These are phyloP conservation scores for Cephonodes hylas DNA, from an alignment of 2,888 invertebrate species.

Conservation along the genomic window DNA sequence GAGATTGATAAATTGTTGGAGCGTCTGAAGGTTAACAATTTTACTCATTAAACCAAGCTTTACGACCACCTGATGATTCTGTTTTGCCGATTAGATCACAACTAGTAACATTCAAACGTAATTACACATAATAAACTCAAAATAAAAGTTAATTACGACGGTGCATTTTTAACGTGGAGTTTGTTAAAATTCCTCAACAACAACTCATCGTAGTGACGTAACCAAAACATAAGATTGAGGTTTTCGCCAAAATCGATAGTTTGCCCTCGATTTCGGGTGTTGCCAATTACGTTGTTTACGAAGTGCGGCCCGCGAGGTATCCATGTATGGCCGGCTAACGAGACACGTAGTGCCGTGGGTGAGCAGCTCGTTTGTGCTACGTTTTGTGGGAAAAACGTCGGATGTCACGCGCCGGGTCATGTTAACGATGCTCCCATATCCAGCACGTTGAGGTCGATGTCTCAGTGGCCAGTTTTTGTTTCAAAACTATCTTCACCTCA, in stretches of 20 bases:
- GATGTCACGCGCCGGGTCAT: conserved; percentile 59
- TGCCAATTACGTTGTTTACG: conserved; percentile 55
- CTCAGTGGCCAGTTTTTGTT: neutral
- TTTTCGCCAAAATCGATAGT: conserved; percentile 35
- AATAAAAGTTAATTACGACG: neutral
- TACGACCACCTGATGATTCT: neutral
- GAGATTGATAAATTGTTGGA: neutral
- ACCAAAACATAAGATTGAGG: conserved; percentile 13
- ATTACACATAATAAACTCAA: neutral
- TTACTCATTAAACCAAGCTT: neutral
- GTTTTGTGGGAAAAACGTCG: conserved; percentile 54
- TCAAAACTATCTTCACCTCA: neutral
- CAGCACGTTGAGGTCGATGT: conserved; percentile 4
- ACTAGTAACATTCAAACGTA: neutral
- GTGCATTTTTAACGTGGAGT: neutral
- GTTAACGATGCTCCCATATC: conserved; percentile 53
- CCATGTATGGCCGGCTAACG: conserved; percentile 63
- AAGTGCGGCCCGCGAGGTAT: conserved; percentile 27
- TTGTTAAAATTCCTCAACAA: conserved; percentile 22
- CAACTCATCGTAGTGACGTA: conserved; percentile 23
- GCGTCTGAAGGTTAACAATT: conserved; percentile 5
- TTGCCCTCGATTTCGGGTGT: conserved; percentile 44
- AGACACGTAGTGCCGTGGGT: conserved; percentile 68
- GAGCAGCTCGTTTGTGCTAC: conserved; percentile 50
- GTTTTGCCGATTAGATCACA: conserved; percentile 18